Evolutionary conservation across 2,797 vertebrate species (phyloP).

Genomic region (Sitta carolinensis): DNA sequence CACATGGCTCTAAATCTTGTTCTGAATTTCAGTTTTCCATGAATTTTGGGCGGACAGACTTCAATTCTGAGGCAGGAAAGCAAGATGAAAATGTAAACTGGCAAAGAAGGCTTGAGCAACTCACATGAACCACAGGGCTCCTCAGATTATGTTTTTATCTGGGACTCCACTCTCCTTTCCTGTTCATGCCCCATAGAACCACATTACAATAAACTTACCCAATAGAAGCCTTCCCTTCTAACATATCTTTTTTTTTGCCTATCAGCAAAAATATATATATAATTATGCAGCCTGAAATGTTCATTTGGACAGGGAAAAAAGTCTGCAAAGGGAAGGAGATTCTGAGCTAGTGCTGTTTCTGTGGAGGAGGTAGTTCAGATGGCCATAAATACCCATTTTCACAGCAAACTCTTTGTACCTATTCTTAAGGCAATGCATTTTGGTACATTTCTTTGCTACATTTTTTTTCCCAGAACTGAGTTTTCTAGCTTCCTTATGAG

Average conservation of each 20-base stretch:
- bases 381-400: neutral
- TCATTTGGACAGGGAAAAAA: neutral
- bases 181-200: neutral
- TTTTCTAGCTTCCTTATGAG: slow-evolving; percentile 10
- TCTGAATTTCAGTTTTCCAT: neutral
- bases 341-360: neutral
- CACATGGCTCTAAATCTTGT: neutral
- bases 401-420: neutral
- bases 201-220: neutral
- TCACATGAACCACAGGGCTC: neutral
- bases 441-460: neutral
- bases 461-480: neutral
- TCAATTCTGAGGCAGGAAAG: neutral
- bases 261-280: neutral
- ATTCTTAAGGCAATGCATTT: neutral
- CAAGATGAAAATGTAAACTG: neutral
- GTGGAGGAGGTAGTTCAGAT: neutral
- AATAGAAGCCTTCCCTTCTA: neutral
- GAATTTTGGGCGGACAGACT: neutral
- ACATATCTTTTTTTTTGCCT: neutral
- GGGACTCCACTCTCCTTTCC: neutral
- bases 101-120: neutral
- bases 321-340: neutral
- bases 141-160: neutral
- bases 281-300: neutral